These are phyloP conservation scores for Panurus biarmicus DNA, from an alignment of 2,113 vertebrate species.

Conservation along the genomic window DNA sequence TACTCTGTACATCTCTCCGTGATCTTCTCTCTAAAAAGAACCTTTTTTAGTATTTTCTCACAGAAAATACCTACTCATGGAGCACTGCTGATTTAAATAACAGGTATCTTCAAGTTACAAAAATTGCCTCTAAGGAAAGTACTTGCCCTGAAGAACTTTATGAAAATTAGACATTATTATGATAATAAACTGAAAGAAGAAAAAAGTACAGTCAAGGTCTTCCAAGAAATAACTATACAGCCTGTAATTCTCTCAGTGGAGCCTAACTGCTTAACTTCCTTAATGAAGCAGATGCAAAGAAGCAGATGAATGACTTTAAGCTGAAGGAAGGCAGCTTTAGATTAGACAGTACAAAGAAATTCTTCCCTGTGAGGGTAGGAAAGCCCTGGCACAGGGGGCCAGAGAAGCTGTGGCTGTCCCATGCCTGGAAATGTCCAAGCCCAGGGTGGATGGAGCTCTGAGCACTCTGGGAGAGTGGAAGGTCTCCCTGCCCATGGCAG, in stretches of 20 bases:
- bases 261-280: background rate
- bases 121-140: background rate
- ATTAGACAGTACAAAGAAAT: background rate
- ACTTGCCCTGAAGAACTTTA: background rate
- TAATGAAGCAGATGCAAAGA: background rate
- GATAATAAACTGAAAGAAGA: background rate
- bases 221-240: background rate
- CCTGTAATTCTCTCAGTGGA: background rate
- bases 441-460: fast-evolving
- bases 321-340: background rate
- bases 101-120: background rate
- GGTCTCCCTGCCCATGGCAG: background rate
- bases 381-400: background rate
- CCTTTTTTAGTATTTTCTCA: background rate
- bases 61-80: background rate
- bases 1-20: background rate
- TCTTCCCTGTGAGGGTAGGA: fast-evolving
- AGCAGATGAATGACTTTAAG: background rate
- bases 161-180: background rate
- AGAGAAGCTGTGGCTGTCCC: background rate
- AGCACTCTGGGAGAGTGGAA: fast-evolving
- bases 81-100: background rate
- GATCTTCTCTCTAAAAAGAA: background rate
- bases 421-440: background rate
- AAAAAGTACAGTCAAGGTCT: background rate